Evolutionary conservation across 2,888 invertebrate species (phyloP).

Genomic region (Isoperla grammatica): DNA sequence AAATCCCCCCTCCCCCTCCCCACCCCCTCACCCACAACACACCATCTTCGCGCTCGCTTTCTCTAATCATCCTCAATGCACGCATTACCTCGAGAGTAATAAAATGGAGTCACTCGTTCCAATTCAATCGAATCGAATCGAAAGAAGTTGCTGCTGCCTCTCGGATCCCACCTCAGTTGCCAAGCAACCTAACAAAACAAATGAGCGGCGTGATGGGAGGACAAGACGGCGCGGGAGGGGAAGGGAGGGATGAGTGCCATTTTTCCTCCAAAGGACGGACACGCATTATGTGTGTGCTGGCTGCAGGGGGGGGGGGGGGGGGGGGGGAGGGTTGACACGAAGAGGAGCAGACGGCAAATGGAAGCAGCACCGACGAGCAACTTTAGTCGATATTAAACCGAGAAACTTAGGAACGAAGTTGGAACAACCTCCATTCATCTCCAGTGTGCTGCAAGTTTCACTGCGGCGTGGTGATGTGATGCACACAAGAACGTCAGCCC

Average conservation of each 20-base stretch:
- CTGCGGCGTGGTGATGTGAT: too few species aligned
- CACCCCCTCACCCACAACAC: too few species aligned
- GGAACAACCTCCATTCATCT: too few species aligned
- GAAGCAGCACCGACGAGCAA: background rate
- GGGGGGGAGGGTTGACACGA: background rate
- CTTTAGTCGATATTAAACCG: background rate
- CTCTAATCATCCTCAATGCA: too few species aligned
- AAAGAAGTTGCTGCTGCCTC: background rate
- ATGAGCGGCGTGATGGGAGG: background rate
- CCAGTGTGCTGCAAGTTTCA: too few species aligned
- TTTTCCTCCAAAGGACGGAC: background rate
- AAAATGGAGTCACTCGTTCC: too few species aligned
- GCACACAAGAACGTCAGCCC: too few species aligned
- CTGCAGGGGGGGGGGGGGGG: background rate
- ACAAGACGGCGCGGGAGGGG: background rate
- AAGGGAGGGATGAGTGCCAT: background rate
- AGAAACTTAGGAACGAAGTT: too few species aligned
- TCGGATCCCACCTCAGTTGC: background rate
- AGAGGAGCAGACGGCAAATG: constrained; percentile 1
- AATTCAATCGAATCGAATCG: too few species aligned
- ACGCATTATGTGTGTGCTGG: background rate
- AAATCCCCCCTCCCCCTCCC: too few species aligned
- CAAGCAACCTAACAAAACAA: constrained; percentile 2
- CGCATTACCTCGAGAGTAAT: too few species aligned
- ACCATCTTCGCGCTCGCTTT: too few species aligned